A percentile compares a stretch with the other conserved stretches of the same genome.
phyloP scores from a whole-genome alignment of 1,140 invertebrate species.

The Elysia chlorotica region DNA sequence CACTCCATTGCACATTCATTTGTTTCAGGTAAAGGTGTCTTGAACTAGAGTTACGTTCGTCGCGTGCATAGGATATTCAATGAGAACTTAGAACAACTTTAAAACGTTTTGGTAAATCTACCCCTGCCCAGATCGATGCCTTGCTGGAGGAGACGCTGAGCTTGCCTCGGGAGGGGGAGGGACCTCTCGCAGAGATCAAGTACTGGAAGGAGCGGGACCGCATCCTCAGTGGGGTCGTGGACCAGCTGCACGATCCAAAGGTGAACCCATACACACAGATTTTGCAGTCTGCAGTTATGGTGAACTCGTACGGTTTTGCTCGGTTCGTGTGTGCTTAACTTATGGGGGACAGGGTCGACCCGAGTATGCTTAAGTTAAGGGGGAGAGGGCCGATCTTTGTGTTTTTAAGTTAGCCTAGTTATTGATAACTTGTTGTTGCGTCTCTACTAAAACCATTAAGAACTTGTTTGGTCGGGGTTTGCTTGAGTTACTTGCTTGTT shows the following conservation, averaged over 20 bases:
- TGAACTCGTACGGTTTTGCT: too few species aligned
- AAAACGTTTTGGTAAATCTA: slow-evolving; percentile 15
- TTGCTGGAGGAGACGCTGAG: slow-evolving; percentile 51
- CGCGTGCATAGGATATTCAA: neutral
- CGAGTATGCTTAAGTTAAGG: too few species aligned
- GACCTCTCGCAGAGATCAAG: slow-evolving; percentile 79
- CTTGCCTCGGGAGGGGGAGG: slow-evolving; percentile 68
- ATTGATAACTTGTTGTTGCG: too few species aligned
- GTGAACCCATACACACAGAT: too few species aligned
- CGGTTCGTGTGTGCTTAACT: too few species aligned
- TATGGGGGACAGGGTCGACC: neutral
- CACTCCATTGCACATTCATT: neutral
- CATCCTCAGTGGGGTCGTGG: slow-evolving; percentile 75
- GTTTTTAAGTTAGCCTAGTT: too few species aligned
- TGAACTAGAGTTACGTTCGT: neutral
- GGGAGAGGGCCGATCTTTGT: too few species aligned
- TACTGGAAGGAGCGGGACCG: slow-evolving; percentile 81
- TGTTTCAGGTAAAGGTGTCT: neutral
- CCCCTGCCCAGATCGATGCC: slow-evolving; percentile 23
- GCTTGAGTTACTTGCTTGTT: too few species aligned
- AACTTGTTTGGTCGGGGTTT: too few species aligned
- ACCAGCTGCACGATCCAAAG: slow-evolving; percentile 77
- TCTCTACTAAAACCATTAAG: too few species aligned
- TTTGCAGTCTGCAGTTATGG: too few species aligned
- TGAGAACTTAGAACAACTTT: neutral